A percentile compares a stretch with the other conserved stretches of the same genome.
Evolutionary conservation across 2,888 invertebrate genomes (phyloP).

Genomic region (Plutella xylostella): DNA sequence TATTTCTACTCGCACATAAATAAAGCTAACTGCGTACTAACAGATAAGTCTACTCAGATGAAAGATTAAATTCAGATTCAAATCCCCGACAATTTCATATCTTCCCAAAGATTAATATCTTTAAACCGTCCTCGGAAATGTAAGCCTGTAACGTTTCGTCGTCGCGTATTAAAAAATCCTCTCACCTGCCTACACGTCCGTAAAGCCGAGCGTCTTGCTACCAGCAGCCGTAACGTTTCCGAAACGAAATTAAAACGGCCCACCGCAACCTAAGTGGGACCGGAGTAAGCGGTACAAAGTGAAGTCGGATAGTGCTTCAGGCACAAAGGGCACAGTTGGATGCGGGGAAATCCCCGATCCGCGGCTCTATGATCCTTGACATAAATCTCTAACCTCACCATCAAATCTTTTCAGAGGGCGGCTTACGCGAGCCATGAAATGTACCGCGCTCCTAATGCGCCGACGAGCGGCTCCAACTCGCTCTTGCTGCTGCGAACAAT

Average conservation of each 20-base stretch:
- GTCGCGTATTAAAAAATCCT: no score
- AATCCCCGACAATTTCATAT: no score
- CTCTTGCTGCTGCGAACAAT: no score
- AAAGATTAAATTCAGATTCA: no score
- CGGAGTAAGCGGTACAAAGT: slow-evolving; percentile 60
- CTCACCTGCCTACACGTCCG: neutral
- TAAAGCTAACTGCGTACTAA: no score
- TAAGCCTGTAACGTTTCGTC: no score
- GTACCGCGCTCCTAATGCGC: slow-evolving; percentile 50
- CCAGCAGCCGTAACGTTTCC: slow-evolving; percentile 20
- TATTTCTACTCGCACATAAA: no score
- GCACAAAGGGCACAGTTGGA: slow-evolving; percentile 66
- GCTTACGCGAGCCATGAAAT: slow-evolving; percentile 57
- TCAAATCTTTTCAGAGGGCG: slow-evolving; percentile 65
- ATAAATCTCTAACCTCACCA: slow-evolving; percentile 67
- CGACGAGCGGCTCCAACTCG: no score
- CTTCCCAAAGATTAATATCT: no score
- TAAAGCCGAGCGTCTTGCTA: neutral
- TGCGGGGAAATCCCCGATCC: slow-evolving; percentile 63
- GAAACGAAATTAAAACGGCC: slow-evolving; percentile 65
- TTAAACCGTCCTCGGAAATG: no score
- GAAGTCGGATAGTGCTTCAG: slow-evolving; percentile 62
- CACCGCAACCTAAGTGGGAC: slow-evolving; percentile 53
- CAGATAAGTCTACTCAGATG: no score
- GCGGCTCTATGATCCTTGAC: slow-evolving; percentile 67